Conservation (phyloP, 2,113 vertebrate species). For the Otocyon megalotis region DNA sequence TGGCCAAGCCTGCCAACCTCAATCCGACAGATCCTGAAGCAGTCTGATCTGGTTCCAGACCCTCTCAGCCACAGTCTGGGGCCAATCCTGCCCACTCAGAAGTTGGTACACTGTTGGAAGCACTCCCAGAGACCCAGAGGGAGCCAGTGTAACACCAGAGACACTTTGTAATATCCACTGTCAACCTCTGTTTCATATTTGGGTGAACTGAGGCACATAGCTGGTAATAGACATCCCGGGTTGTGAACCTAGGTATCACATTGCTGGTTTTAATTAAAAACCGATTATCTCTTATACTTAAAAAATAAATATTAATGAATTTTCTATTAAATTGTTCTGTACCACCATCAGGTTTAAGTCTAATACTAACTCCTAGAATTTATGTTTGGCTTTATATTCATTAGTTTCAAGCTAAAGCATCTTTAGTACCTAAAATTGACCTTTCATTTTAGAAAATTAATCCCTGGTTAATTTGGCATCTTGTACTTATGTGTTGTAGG, state of each 20-base stretch:
- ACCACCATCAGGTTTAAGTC: neutral
- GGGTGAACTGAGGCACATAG: neutral
- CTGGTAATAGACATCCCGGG: neutral
- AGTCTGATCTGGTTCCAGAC: neutral
- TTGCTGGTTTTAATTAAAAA: neutral
- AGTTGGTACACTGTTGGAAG: neutral
- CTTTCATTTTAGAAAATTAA: conserved; percentile 37
- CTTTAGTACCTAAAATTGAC: neutral
- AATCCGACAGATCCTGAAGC: neutral
- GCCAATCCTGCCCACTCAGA: neutral
- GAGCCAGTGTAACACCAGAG: neutral
- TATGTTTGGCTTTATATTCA: neutral
- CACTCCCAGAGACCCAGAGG: neutral
- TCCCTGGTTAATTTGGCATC: neutral
- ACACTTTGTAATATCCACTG: neutral
- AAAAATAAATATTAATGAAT: neutral
- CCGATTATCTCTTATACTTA: neutral
- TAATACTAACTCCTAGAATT: neutral
- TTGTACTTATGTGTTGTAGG: conserved; percentile 61
- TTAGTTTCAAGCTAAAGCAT: neutral
- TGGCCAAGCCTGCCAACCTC: neutral
- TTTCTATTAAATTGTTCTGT: conserved; percentile 10
- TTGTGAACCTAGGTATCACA: neutral
- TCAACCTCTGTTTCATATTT: neutral
- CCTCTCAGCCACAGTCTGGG: neutral